phyloP scores from a whole-genome alignment of 2,888 invertebrate species.

The Germaria angustata region DNA sequence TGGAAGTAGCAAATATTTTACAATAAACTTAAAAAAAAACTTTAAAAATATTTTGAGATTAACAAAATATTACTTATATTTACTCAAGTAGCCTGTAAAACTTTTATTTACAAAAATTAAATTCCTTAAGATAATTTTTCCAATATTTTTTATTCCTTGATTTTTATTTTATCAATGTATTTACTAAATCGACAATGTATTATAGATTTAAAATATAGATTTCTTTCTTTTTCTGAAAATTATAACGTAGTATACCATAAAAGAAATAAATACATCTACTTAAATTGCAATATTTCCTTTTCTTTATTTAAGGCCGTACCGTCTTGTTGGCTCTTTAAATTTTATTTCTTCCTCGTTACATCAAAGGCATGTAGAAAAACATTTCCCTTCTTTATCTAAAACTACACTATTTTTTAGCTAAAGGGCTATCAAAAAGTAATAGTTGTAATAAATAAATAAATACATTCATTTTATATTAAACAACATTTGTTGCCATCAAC shows the following conservation, averaged over 20 bases:
- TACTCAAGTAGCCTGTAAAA: not conserved
- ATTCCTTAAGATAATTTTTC: not conserved
- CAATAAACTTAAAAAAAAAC: too few relatives aligned
- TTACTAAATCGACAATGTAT: not conserved
- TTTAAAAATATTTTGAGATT: not conserved
- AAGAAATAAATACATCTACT: not conserved
- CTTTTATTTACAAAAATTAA: not conserved
- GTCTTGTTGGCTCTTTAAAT: not conserved
- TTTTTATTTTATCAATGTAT: not conserved
- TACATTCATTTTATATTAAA: slow-evolving; percentile 44
- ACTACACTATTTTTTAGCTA: slow-evolving; percentile 29
- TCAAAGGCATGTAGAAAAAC: not conserved
- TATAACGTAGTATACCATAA: too few relatives aligned
- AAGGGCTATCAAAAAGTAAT: slow-evolving; percentile 52
- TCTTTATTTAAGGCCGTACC: not conserved
- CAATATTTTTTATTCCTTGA: not conserved
- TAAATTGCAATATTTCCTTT: not conserved
- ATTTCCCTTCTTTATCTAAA: slow-evolving; percentile 7
- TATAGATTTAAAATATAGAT: not conserved
- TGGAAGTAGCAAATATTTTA: not conserved
- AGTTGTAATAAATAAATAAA: slow-evolving; percentile 58
- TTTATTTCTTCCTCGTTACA: not conserved
- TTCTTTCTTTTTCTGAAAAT: too few relatives aligned
- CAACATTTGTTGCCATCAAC: slow-evolving; percentile 58
- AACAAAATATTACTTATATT: not conserved